phyloP scores from a whole-genome alignment of 2,797 vertebrate species.

The Centropyge bicolor region DNA sequence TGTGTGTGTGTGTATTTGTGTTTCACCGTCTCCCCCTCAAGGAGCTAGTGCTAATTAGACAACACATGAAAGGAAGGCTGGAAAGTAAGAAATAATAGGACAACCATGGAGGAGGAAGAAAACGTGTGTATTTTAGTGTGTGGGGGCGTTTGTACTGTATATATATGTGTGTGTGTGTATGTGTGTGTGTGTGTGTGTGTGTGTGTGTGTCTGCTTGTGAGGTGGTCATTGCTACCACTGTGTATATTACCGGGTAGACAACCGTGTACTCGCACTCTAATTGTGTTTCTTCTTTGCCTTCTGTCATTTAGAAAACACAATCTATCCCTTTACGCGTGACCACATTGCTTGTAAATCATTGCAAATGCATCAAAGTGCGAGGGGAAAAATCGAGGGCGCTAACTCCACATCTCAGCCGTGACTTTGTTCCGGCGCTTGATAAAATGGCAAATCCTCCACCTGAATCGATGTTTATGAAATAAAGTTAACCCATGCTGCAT shows the following conservation, averaged over 20 bases:
- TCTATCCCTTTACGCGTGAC: background rate
- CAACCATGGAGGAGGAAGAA: conserved; percentile 2
- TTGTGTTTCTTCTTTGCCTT: conserved; percentile 24
- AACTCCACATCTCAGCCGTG: conserved; percentile 1
- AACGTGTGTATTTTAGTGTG: background rate
- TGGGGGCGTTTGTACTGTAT: background rate
- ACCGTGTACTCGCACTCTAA: conserved; percentile 12
- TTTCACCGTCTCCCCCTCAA: background rate
- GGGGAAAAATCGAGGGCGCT: background rate
- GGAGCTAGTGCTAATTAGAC: conserved; percentile 48
- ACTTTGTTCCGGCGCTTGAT: conserved; percentile 29
- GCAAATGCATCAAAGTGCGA: conserved; percentile 1
- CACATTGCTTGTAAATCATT: conserved; percentile 15
- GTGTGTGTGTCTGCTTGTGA: conserved; percentile 1
- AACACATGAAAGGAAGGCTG: background rate
- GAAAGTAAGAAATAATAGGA: background rate
- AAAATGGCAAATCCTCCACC: conserved; percentile 17
- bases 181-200: background rate
- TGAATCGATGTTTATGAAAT: conserved; percentile 47
- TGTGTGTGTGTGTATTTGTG: background rate
- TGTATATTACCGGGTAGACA: conserved; percentile 13
- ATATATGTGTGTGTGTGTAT: background rate
- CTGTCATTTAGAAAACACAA: conserved; percentile 20
- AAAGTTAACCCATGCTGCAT: conserved; percentile 18
- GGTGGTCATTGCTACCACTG: background rate